Percentiles rank a stretch among this genome's conserved stretches.
Evolutionary conservation across 2,888 invertebrate genomes (phyloP).

Genomic region (Drosophila subquinaria): DNA sequence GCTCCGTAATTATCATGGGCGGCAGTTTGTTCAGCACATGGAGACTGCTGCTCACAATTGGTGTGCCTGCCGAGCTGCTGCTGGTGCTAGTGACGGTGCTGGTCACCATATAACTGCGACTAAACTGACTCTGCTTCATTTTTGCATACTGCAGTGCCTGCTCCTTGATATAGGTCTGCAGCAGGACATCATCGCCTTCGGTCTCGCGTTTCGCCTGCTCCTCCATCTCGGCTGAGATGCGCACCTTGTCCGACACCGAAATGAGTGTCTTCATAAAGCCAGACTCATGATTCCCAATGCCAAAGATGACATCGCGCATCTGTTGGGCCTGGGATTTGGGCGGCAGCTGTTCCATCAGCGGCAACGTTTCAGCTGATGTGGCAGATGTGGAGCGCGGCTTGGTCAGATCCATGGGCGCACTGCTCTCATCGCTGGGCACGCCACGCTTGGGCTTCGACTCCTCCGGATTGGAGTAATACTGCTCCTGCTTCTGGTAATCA

Average conservation of each 20-base stretch:
- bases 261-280: conserved; percentile 84
- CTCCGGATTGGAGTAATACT: conserved; percentile 85
- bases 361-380: background rate
- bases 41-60: conserved; percentile 30
- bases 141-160: conserved; percentile 90
- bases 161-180: conserved; percentile 91
- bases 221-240: conserved; percentile 76
- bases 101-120: conserved; percentile 54
- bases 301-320: conserved; percentile 84
- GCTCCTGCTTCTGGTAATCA: conserved; percentile 85
- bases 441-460: conserved; percentile 81
- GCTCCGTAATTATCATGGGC: conserved; percentile 45
- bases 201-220: conserved; percentile 63
- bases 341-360: conserved; percentile 9
- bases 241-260: conserved; percentile 84
- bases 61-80: conserved; percentile 12
- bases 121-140: conserved; percentile 89
- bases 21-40: conserved; percentile 19
- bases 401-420: conserved; percentile 85
- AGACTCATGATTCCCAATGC: conserved; percentile 79
- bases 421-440: conserved; percentile 76
- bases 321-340: conserved; percentile 83
- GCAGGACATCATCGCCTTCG: conserved; percentile 87
- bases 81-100: conserved; percentile 31
- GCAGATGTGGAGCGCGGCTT: conserved; percentile 75